Evolutionary conservation across 2,888 invertebrate species (phyloP), one percentile per base, ranked within the genome.

Genomic region (Oegoconia quadripuncta): DNA sequence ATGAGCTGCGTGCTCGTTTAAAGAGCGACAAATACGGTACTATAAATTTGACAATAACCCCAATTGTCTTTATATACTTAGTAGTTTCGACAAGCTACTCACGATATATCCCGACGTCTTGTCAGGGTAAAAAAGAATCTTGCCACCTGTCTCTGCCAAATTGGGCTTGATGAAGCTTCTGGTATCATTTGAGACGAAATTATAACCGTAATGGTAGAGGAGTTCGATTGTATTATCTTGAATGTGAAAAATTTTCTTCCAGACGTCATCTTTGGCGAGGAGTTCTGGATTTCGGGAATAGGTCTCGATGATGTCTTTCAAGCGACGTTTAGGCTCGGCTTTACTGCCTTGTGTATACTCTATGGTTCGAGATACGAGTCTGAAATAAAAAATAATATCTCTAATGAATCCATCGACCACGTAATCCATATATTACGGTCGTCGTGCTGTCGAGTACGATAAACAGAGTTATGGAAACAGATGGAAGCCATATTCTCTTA

Each of bases 101-200:
- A 92, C 93, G 56, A 91, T 90, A 57, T 93, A 94, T 22, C 91
- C 90, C 13, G 88, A 83, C 0, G 91, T 92, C 45, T 91, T 87
- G 3, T 90, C 88, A 1, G 91, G 90, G 61, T 91, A 88, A 48
- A 91, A 93, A 25, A 86, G 66, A 7, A 93, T 81, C 50, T 90
- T 89, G 3, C 92, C 91, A 0, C 92, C 93, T 54, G 92, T 91
- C 57, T 95, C 93, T 0, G 92, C 90, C 37, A 91, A 72, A 3
- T 91, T 90, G 0, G 95, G 94, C 57, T 93, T 94, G 2, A 88
- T 77, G 52, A 91, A 95, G 34, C 79, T 88, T 26, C 93, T 87
- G 0, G 90, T 92, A 8, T 91, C 88, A 44, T 91, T 90, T 0
- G 92, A 90, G 3, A 91, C 88, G 47, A 89, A 88, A 35, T 88